Percentiles rank a stretch among this genome's conserved stretches.
phyloP scores from a whole-genome alignment of 1,140 invertebrate species.

The Drosophila setifemur region DNA sequence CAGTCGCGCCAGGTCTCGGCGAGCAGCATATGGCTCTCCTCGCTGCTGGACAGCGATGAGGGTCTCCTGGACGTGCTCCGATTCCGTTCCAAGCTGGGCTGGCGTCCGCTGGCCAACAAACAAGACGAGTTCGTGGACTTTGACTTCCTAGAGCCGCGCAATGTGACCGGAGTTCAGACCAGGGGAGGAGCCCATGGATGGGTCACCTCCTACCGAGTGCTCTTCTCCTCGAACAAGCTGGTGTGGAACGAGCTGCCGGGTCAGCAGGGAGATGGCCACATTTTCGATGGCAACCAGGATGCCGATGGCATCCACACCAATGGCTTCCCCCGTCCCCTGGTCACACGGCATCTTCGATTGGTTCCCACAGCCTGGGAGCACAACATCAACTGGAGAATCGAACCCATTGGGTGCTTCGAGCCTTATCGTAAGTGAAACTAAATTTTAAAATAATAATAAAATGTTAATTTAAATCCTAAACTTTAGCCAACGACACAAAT shows the following conservation, averaged over 20 bases:
- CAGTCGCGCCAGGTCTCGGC: background rate
- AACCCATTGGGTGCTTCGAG: background rate
- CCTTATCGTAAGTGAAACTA: slow-evolving; percentile 9
- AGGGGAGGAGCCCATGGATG: background rate
- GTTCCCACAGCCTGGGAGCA: background rate
- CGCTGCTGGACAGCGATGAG: background rate
- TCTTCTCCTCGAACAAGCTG: slow-evolving; percentile 5
- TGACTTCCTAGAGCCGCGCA: slow-evolving; percentile 9
- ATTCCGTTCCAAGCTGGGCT: background rate
- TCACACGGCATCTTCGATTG: background rate
- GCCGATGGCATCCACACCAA: background rate
- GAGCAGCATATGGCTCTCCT: slow-evolving; percentile 7
- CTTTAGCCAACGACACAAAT: background rate
- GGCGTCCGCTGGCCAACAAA: slow-evolving; percentile 9
- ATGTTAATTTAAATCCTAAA: background rate
- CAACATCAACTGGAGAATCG: slow-evolving; percentile 5
- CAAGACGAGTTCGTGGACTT: background rate
- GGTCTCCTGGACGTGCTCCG: background rate
- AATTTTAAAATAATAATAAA: no score
- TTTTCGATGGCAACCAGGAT: slow-evolving; percentile 2
- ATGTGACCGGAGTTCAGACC: background rate
- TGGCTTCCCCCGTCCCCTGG: background rate
- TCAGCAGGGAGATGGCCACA: background rate
- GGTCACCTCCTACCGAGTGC: background rate
- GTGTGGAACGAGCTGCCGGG: slow-evolving; percentile 10